Evolutionary conservation across 2,113 vertebrate species (phyloP).

Genomic region (Clarias macrocephalus): DNA sequence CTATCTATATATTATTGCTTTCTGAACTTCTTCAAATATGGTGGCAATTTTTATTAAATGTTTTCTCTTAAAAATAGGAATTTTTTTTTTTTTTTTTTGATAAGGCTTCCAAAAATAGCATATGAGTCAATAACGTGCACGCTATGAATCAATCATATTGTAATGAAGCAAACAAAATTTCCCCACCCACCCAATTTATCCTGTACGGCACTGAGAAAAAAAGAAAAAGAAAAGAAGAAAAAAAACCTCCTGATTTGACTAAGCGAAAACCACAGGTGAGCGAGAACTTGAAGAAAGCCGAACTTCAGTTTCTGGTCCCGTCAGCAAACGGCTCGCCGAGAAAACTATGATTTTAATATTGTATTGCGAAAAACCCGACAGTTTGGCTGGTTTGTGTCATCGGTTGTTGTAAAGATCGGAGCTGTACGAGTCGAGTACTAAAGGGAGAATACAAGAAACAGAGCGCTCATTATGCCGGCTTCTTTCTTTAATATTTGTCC

Average conservation of each 20-base stretch:
- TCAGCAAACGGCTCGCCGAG: slow-evolving; percentile 75
- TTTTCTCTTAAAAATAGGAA: slow-evolving; percentile 56
- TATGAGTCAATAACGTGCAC: slow-evolving; percentile 62
- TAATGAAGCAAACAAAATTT: slow-evolving; percentile 61
- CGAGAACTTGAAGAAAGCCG: slow-evolving; percentile 61
- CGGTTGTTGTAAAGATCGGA: not conserved
- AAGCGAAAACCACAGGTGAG: slow-evolving; percentile 79
- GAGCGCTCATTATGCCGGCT: not conserved
- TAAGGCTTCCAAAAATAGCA: slow-evolving; percentile 69
- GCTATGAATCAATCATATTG: slow-evolving; percentile 64
- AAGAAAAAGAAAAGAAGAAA: too few relatives aligned
- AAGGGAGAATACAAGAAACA: not conserved
- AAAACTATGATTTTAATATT: slow-evolving; percentile 35
- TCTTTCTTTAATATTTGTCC: not conserved
- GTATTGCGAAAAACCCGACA: not conserved
- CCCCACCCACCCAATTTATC: slow-evolving; percentile 71
- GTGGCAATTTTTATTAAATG: not conserved
- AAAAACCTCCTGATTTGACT: slow-evolving; percentile 88
- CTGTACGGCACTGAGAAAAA: slow-evolving; percentile 60
- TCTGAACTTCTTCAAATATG: slow-evolving; percentile 25
- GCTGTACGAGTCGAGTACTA: not conserved
- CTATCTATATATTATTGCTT: not conserved
- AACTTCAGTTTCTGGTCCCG: slow-evolving; percentile 64
- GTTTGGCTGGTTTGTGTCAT: not conserved
- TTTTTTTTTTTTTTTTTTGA: slow-evolving; percentile 49